Percentiles rank a stretch among this genome's conserved stretches.
Conservation (phyloP, 2,113 vertebrate genomes). For the Neopipo cinnamomea region DNA sequence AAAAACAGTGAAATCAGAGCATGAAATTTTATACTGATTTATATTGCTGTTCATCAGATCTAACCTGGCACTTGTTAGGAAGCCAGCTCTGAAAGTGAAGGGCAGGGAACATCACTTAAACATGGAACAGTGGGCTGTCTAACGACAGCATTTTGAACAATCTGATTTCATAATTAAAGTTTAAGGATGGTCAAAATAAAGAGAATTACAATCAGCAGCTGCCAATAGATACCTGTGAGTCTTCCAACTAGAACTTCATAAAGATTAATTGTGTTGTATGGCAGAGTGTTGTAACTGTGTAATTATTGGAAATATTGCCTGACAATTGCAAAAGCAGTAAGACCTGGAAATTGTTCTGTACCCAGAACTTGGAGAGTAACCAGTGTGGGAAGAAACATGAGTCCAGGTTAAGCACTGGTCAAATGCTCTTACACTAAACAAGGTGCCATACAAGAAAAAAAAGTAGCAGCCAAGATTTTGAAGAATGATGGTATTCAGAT, state of each 20-base stretch:
- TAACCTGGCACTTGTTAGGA: background rate
- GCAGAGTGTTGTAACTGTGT: background rate
- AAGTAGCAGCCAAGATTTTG: background rate
- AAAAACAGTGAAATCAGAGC: background rate
- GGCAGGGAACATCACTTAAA: background rate
- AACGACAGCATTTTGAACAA: background rate
- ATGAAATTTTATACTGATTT: background rate
- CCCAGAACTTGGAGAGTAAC: background rate
- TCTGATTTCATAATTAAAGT: constrained; percentile 31
- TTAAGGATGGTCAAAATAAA: constrained; percentile 24
- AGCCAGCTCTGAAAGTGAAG: background rate
- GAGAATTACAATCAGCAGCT: background rate
- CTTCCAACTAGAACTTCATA: background rate
- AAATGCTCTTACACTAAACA: background rate
- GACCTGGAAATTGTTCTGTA: background rate
- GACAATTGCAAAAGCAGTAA: background rate
- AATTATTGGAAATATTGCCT: background rate
- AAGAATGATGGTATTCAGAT: background rate
- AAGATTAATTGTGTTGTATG: background rate
- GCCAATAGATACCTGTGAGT: background rate
- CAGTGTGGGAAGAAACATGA: accelerated
- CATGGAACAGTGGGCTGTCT: background rate
- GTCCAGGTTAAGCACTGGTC: background rate
- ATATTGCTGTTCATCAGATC: background rate
- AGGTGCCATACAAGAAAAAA: background rate